Conservation (phyloP, 2,797 vertebrate genomes). For the Amphiprion clarkii region DNA sequence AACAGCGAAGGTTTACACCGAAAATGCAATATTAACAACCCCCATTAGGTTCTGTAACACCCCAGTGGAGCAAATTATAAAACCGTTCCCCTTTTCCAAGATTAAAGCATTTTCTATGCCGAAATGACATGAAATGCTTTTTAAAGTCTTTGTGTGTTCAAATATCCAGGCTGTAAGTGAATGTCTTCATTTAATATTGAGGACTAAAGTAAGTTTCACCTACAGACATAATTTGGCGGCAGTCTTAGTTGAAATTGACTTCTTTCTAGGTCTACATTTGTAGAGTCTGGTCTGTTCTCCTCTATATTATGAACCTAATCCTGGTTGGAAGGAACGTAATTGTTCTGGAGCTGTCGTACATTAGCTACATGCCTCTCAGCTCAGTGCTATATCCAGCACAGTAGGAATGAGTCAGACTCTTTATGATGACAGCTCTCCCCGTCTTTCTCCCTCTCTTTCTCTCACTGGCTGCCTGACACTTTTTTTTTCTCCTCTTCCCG, state of each 20-base stretch:
- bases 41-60: neutral
- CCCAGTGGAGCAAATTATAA: neutral
- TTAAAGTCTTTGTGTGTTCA: neutral
- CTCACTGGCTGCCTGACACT: slow-evolving; percentile 55
- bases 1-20: neutral
- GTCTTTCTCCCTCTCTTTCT: slow-evolving; percentile 55
- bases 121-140: neutral
- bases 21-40: neutral
- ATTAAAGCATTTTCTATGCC: neutral
- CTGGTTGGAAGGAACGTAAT: slow-evolving; percentile 74
- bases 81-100: neutral
- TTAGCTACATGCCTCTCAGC: slow-evolving; percentile 76
- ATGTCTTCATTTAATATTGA: slow-evolving; percentile 9
- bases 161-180: neutral
- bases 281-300: slow-evolving; percentile 21
- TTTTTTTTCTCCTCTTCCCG: slow-evolving; percentile 30
- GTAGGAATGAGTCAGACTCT: slow-evolving; percentile 77
- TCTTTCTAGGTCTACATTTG: slow-evolving; percentile 27
- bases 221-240: slow-evolving; percentile 27
- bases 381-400: slow-evolving; percentile 75
- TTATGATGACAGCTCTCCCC: slow-evolving; percentile 70
- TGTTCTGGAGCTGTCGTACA: slow-evolving; percentile 75
- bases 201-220: neutral
- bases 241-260: slow-evolving; percentile 42
- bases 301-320: slow-evolving; percentile 64